Percentiles rank a stretch among this genome's conserved stretches.
Evolutionary conservation across 2,888 invertebrate genomes (phyloP).

Genomic region (Miltochrista miniata): DNA sequence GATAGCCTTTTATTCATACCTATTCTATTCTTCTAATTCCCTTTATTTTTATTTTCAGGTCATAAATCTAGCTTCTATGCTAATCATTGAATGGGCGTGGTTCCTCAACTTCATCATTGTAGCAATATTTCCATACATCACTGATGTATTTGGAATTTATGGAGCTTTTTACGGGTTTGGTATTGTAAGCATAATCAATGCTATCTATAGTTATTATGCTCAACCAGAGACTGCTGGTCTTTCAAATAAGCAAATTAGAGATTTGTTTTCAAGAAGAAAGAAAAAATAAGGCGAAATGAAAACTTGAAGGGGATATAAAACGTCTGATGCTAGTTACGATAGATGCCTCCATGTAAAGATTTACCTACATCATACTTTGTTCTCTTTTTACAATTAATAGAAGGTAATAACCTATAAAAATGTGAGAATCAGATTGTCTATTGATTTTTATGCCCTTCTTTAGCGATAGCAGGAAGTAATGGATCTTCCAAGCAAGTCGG

Average conservation of each 20-base stretch:
- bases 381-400: no score
- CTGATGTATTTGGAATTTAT: slow-evolving; percentile 52
- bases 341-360: no score
- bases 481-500: no score
- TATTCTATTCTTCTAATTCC: no score
- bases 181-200: slow-evolving; percentile 46
- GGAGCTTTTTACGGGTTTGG: slow-evolving; percentile 71
- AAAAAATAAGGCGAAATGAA: neutral
- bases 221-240: slow-evolving; percentile 79
- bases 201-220: slow-evolving; percentile 50
- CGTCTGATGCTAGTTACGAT: no score
- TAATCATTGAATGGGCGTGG: slow-evolving; percentile 71
- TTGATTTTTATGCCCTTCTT: no score
- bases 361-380: no score
- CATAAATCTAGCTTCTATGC: slow-evolving; percentile 65
- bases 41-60: slow-evolving; percentile 48
- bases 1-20: no score
- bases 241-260: slow-evolving; percentile 65
- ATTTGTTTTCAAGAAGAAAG: slow-evolving; percentile 20
- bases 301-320: neutral
- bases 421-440: no score
- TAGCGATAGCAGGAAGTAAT: no score
- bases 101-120: slow-evolving; percentile 70
- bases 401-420: no score
- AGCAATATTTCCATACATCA: slow-evolving; percentile 64